phyloP scores from a whole-genome alignment of 2,888 invertebrate species.

The Deroplatys truncata region DNA sequence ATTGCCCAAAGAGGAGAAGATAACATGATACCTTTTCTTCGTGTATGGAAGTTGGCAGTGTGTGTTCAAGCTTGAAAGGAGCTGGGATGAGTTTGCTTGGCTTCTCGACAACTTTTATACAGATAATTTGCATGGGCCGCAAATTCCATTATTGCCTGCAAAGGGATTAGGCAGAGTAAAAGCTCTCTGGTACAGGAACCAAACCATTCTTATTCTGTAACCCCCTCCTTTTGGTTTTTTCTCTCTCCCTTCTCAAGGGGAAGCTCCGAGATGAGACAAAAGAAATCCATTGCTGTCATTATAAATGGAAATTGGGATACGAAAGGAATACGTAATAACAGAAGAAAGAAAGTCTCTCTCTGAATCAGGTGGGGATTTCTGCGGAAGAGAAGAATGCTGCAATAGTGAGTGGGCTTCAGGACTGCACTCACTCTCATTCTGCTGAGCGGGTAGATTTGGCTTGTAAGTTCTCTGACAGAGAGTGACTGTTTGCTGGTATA shows the following conservation, averaged over 20 bases:
- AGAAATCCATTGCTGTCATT: conserved; percentile 26
- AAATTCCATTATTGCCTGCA: not conserved
- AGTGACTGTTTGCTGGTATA: too few species aligned
- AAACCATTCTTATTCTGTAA: not conserved
- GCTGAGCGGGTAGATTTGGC: not conserved
- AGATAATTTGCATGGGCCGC: not conserved
- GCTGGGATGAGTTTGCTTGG: too few species aligned
- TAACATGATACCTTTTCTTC: too few species aligned
- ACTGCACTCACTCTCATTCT: not conserved
- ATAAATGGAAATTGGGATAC: conserved; percentile 23
- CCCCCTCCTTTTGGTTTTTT: not conserved
- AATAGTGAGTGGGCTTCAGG: not conserved
- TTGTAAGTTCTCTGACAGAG: not conserved
- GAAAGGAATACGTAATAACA: conserved; percentile 23
- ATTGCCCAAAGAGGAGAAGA: too few species aligned
- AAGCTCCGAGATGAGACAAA: conserved; percentile 6
- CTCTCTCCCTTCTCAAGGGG: not conserved
- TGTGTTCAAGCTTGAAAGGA: too few species aligned
- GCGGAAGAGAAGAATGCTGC: not conserved
- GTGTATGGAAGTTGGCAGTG: too few species aligned
- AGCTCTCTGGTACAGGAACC: not conserved
- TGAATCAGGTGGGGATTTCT: not conserved
- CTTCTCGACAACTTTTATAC: too few species aligned
- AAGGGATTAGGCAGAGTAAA: conserved; percentile 1
- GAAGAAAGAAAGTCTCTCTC: not conserved